These are phyloP conservation scores for Berghia stephanieae DNA, from an alignment of 1,140 invertebrate genomes.

Conservation along the genomic window DNA sequence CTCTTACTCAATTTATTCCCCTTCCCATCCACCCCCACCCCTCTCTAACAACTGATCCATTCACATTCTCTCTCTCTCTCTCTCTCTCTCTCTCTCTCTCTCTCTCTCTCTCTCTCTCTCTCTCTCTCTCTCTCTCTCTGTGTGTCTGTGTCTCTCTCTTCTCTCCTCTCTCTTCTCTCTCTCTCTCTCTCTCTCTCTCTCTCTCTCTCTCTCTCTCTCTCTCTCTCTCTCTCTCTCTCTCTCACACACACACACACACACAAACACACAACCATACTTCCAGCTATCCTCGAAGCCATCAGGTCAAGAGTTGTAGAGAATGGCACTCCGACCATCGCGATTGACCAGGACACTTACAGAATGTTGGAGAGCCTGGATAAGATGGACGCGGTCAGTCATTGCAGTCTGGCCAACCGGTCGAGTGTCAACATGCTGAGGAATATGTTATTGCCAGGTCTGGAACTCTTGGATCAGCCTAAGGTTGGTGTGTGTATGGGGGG, in stretches of 20 bases:
- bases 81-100: slow-evolving; percentile 12
- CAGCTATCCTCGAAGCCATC: slow-evolving; percentile 5
- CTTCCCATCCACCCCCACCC: too few relatives aligned
- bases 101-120: slow-evolving; percentile 1
- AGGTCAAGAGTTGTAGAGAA: background rate
- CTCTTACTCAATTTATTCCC: too few relatives aligned
- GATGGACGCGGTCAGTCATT: background rate
- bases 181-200: slow-evolving; percentile 10
- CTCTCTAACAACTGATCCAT: too few relatives aligned
- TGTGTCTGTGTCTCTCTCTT: too few relatives aligned
- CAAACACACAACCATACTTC: background rate
- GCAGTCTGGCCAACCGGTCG: background rate
- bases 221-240: background rate
- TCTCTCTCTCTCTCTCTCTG: background rate
- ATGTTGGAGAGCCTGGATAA: background rate
- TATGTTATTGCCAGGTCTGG: background rate
- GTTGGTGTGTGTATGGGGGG: too few relatives aligned
- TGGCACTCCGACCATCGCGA: background rate
- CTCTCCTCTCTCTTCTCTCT: too few relatives aligned
- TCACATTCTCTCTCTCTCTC: too few relatives aligned
- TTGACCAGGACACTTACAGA: background rate
- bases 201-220: background rate
- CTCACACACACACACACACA: background rate
- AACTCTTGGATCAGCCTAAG: too few relatives aligned
- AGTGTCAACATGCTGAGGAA: background rate